A percentile compares a stretch with the other conserved stretches of the same genome.
phyloP scores from a whole-genome alignment of 23 tunicate species.

The Trididemnum miniatum region DNA sequence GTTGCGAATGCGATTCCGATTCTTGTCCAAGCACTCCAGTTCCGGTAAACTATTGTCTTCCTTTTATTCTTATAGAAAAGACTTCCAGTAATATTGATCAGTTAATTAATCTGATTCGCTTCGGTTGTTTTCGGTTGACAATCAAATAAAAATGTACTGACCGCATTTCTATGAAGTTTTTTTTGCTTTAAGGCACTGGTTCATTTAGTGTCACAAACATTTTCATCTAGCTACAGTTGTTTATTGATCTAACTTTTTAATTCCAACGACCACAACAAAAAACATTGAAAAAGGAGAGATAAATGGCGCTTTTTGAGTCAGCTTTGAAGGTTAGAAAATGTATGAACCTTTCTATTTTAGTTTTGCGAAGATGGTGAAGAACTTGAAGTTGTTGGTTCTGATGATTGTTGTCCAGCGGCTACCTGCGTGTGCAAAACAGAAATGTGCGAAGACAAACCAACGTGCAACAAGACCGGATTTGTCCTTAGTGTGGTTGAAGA shows the following conservation, averaged over 20 bases:
- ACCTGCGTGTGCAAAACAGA: conserved; percentile 92
- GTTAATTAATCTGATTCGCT: background rate
- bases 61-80: too few species aligned
- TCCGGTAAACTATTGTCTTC: conserved; percentile 84
- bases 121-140: too few species aligned
- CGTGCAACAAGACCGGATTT: conserved; percentile 51
- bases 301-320: background rate
- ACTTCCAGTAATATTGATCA: background rate
- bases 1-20: conserved; percentile 85
- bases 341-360: conserved; percentile 28
- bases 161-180: too few species aligned
- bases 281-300: too few species aligned
- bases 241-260: too few species aligned
- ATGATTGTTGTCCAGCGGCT: conserved; percentile 88
- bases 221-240: too few species aligned
- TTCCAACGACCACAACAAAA: too few species aligned
- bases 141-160: too few species aligned
- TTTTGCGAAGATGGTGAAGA: conserved; percentile 96
- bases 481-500: conserved; percentile 48
- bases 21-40: conserved; percentile 71
- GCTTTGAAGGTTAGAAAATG: background rate
- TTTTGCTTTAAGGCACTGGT: too few species aligned
- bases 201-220: too few species aligned
- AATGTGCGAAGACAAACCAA: conserved; percentile 54
- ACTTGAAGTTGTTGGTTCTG: conserved; percentile 76